Conservation (phyloP, 2,888 invertebrate species). For the Rhamnusium bicolor region DNA sequence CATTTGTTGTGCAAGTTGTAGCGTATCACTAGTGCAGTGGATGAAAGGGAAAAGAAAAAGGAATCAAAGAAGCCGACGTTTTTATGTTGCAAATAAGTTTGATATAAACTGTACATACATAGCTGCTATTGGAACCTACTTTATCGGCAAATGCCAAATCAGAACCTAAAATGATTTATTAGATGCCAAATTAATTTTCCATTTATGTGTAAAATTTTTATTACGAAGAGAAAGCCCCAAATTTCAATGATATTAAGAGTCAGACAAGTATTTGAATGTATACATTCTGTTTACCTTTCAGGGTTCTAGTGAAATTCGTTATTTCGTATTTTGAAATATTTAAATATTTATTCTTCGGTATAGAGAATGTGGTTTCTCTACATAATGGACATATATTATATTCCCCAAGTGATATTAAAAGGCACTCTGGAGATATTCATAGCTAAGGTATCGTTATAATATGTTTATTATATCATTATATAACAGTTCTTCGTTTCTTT, state of each 20-base stretch:
- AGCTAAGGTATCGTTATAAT: background rate
- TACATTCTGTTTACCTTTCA: background rate
- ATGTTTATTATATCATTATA: background rate
- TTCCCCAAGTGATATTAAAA: background rate
- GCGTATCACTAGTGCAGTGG: too few species aligned
- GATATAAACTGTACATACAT: too few species aligned
- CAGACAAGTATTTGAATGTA: constrained; percentile 9
- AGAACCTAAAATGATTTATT: too few species aligned
- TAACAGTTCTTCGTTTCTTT: background rate
- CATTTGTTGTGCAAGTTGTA: too few species aligned
- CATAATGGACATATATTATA: background rate
- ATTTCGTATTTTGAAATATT: constrained; percentile 5
- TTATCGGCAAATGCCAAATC: too few species aligned
- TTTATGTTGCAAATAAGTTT: too few species aligned
- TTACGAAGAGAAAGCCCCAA: background rate
- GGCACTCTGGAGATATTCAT: constrained; percentile 12
- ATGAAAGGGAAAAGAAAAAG: too few species aligned
- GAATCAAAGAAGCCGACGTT: too few species aligned
- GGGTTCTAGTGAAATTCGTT: background rate
- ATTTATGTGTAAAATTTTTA: background rate
- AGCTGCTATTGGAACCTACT: background rate
- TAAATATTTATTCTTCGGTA: constrained; percentile 19
- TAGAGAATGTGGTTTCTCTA: background rate
- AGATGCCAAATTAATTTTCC: too few species aligned
- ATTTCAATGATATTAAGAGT: background rate